Base-by-base conservation (phyloP, 1,140 invertebrate genomes). In the Solenopsis fugax region DNA sequence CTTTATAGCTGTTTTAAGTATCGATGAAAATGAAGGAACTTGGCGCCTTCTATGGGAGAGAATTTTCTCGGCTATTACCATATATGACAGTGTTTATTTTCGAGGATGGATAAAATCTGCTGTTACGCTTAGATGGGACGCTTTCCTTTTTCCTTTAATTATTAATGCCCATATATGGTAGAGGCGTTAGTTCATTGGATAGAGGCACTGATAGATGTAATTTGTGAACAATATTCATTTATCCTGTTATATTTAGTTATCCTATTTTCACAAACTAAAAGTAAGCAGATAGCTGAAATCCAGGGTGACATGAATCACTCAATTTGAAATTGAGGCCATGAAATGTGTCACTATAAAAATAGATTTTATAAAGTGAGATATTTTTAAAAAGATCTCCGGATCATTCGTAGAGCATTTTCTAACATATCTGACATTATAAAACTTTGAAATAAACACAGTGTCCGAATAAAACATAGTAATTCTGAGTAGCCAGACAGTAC, bases 41-140 rank as follows among this genome's bases (percentile, higher is more conserved):
- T 24, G 21, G 41, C 50, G 21, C 29, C 34, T 81, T 41, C 56
- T 54, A 58, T 24, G 5, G 62, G 1, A 3, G n/a, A 48, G n/a
- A 41, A 81, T 81, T 71, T 81, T 56, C 37, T 71, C 13, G n/a
- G 18, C n/a, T 29, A 54, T 29, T 45, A n/a, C n/a, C n/a, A n/a
- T n/a, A 54, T 29, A 34, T n/a, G 0, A 6, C 41, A 13, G 21
- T 10, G 16, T 71, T 56, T 81, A 56, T 71, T 81, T 71, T 67
- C n/a, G n/a, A 69, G 12, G 18, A 7, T 16, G 12, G 18, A 50
- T 78, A 37, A 71, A 58, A 80, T 45, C 64, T 16, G 9, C 69
- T 41, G 10, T 84, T 73, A 73, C 13, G 67, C 69, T 37, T 13
- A 7, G 24, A 34, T 24, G 34, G 5, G 10, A 60, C 45, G 1